phyloP scores from a whole-genome alignment of 2,888 invertebrate genomes.

The Syritta pipiens region DNA sequence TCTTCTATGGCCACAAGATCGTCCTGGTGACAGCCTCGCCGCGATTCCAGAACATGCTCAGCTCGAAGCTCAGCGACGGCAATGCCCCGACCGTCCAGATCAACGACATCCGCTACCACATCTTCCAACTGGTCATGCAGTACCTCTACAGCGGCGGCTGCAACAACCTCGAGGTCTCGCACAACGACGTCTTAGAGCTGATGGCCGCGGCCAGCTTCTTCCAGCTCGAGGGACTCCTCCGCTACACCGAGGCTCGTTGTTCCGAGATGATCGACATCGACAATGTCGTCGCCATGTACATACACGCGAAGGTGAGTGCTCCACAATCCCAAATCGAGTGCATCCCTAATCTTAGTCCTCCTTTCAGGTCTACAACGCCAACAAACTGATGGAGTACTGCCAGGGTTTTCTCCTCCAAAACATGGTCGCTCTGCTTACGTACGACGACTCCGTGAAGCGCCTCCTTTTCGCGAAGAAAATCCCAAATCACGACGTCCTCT shows the following conservation, averaged over 20 bases:
- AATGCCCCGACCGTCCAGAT: conserved; percentile 93
- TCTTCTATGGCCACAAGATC: conserved; percentile 96
- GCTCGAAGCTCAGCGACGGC: conserved; percentile 86
- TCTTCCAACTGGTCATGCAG: conserved; percentile 94
- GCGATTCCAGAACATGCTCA: conserved; percentile 91
- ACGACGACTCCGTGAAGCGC: conserved; percentile 93
- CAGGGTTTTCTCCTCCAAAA: conserved; percentile 94
- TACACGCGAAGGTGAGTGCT: conserved; percentile 89
- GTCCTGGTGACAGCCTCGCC: conserved; percentile 94
- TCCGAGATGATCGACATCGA: conserved; percentile 91
- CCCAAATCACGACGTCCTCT: conserved; percentile 93
- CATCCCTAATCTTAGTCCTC: background rate
- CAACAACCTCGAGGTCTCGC: conserved; percentile 87
- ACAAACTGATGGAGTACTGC: conserved; percentile 92
- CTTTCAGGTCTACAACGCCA: conserved; percentile 87
- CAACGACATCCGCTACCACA: conserved; percentile 94
- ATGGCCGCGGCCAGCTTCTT: conserved; percentile 96
- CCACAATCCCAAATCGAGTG: background rate
- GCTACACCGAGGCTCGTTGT: conserved; percentile 92
- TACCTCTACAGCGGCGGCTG: conserved; percentile 95
- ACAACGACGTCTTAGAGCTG: conserved; percentile 90
- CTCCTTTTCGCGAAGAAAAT: conserved; percentile 92
- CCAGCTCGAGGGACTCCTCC: conserved; percentile 90
- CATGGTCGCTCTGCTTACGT: conserved; percentile 95
- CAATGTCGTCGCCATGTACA: conserved; percentile 94